Base-by-base conservation (phyloP, 2,888 invertebrate genomes). In the Cremastinae sp. region DNA sequence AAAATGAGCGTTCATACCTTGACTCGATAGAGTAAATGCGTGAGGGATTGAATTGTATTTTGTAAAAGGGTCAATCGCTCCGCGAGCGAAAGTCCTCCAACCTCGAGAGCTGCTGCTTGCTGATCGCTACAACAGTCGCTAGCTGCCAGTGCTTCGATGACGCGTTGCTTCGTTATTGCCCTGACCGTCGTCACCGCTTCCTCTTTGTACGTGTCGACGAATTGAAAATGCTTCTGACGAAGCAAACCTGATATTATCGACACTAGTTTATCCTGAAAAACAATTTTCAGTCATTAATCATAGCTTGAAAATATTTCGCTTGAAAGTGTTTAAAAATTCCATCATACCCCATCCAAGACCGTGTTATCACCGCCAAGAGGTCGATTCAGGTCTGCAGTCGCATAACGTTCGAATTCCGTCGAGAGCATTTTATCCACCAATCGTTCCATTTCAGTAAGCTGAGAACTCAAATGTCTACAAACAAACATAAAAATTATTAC, bases 341-440 rank as follows among this genome's bases (percentile, higher is more conserved):
- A 28, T 81, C 86, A 85, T 85, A 91, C 92, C 86, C 90, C 91
- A 83, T 96, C 96, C 76, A 95, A 91, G 77, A 95, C 92, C 68
- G 92, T 92, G 75, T 90, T 91, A 64, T 92, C 91, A 14, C 90
- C 91, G 85, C 91, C 93, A 74, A 92, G 91, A 8, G 97, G 96
- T 83, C 98, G 92, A 90, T 97, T 97, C 18, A 99, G 92, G 90
- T 99, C 98, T 12, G 95, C 93, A 2, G 97, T 96, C 62, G 97
- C 94, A 89, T 97, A 96, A 82, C 96, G 93, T 85, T 96, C 95
- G 89, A 99, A 98, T 90, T 99, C 99, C 66, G 96, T 96, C 77
- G 95, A 95, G 82, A 99, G 92, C 97, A 99, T 98, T 91, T 97
- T 97, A 87, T 98, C 98, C 82, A 99, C 98, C 16, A 98, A 92